phyloP scores from a whole-genome alignment of 2,113 vertebrate genomes.

The Tupaia chinensis region DNA sequence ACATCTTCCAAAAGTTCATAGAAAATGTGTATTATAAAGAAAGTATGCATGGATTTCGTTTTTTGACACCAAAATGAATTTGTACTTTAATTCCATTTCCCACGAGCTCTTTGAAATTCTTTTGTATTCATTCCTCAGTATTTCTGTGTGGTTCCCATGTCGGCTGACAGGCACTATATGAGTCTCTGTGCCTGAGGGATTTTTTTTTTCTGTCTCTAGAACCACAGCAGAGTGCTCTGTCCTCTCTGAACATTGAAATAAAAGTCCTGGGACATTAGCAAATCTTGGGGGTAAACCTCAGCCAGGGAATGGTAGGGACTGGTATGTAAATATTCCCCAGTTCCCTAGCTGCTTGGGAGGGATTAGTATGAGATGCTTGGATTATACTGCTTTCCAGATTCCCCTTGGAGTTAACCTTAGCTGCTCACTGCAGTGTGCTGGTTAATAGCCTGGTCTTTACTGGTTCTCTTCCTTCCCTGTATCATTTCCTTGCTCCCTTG shows the following conservation, averaged over 20 bases:
- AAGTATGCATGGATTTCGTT: too few relatives aligned
- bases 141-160: background rate
- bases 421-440: background rate
- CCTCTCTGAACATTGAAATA: background rate
- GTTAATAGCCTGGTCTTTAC: background rate
- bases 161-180: background rate
- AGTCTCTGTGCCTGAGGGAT: background rate
- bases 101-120: too few relatives aligned
- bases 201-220: background rate
- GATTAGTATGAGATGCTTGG: background rate
- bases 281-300: background rate
- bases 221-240: too few relatives aligned
- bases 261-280: background rate
- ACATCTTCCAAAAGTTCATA: too few relatives aligned
- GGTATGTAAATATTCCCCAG: rapidly evolving
- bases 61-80: too few relatives aligned
- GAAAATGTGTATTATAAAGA: too few relatives aligned
- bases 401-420: background rate
- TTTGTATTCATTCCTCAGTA: background rate
- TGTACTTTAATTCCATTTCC: too few relatives aligned
- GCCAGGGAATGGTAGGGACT: background rate
- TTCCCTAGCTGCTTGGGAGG: background rate
- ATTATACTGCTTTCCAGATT: background rate
- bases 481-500: background rate
- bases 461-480: background rate